Evolutionary conservation across 2,113 vertebrate species (phyloP).

Genomic region (Tachycineta bicolor): DNA sequence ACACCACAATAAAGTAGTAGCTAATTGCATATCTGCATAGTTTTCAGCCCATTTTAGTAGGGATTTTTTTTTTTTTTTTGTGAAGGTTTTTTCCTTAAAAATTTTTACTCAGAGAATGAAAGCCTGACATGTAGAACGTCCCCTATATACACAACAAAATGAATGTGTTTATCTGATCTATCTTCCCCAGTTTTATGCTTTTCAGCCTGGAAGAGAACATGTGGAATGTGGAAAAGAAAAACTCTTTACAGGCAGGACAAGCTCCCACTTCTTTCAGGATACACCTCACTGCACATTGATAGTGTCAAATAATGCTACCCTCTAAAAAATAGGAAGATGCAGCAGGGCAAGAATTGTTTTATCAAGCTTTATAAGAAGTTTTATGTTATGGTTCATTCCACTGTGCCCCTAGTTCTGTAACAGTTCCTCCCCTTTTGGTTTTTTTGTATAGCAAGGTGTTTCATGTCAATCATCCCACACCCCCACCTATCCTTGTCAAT

Average conservation of each 20-base stretch:
- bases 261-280: background rate
- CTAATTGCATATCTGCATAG: background rate
- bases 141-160: background rate
- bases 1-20: background rate
- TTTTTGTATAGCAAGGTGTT: too few species aligned
- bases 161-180: background rate
- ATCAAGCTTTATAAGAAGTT: too few species aligned
- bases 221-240: background rate
- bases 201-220: background rate
- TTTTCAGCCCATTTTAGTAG: background rate
- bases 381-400: too few species aligned
- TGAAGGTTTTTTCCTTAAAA: rapidly evolving
- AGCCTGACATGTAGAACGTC: background rate
- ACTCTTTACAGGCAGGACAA: background rate
- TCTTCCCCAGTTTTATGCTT: background rate
- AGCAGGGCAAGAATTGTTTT: too few species aligned
- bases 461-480: too few species aligned
- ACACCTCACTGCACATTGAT: background rate
- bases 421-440: too few species aligned
- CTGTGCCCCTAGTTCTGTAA: too few species aligned
- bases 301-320: background rate
- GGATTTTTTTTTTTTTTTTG: background rate
- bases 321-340: background rate
- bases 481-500: too few species aligned
- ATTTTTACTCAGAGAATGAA: background rate